A percentile compares a stretch with the other conserved stretches of the same genome.
phyloP scores from a whole-genome alignment of 2,888 invertebrate species.

The Parapristionchus giblindavisi region DNA sequence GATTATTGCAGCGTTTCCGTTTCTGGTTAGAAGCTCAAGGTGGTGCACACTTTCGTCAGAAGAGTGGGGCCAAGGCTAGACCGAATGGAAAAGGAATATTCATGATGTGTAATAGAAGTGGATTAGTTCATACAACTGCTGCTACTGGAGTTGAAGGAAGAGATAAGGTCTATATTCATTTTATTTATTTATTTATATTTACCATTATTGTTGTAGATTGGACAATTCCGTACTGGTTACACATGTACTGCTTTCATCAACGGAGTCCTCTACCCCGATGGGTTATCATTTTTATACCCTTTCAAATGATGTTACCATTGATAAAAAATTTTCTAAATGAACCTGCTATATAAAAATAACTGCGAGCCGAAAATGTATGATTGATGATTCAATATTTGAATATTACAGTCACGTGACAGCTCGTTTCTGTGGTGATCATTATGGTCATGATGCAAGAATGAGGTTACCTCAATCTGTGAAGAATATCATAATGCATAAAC shows the following conservation, averaged over 20 bases:
- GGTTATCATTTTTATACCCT: conserved; percentile 39
- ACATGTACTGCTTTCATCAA: conserved; percentile 56
- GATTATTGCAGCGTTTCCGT: conserved; percentile 47
- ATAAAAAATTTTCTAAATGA: background rate
- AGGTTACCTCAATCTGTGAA: conserved; percentile 53
- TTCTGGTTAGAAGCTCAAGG: conserved; percentile 56
- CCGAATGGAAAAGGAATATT: conserved; percentile 53
- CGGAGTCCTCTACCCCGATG: conserved; percentile 52
- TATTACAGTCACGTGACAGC: conserved; percentile 47
- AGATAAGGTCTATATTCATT: conserved; percentile 26
- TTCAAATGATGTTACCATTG: background rate
- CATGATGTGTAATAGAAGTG: conserved; percentile 51
- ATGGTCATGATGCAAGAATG: conserved; percentile 57
- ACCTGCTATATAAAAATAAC: background rate
- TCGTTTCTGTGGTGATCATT: conserved; percentile 57
- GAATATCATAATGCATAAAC: conserved; percentile 52
- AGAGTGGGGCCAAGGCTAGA: conserved; percentile 50
- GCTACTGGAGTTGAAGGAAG: conserved; percentile 15
- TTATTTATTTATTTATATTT: background rate
- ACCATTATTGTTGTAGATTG: conserved; percentile 37
- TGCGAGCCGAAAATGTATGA: background rate
- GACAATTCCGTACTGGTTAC: conserved; percentile 54
- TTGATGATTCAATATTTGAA: background rate
- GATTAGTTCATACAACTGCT: conserved; percentile 11
- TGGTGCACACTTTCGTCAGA: conserved; percentile 58